Evolutionary conservation across 2,888 invertebrate species (phyloP), one percentile per base, ranked within the genome.

Genomic region (Nemurella pictetii): DNA sequence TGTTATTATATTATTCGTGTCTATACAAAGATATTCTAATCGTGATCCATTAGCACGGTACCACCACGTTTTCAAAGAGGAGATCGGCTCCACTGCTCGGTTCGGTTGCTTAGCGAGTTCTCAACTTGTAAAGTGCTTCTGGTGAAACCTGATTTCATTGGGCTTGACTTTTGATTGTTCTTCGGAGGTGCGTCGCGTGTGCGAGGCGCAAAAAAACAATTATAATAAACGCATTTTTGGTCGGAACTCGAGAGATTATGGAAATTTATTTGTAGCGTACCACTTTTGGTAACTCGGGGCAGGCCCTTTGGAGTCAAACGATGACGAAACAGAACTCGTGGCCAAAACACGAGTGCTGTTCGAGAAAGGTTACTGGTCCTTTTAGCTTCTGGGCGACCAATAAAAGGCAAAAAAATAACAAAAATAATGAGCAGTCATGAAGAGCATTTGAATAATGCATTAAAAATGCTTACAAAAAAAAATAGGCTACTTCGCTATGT

Each of bases 1-100:
- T 75, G 75, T 75, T 75, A 75, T 75, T 75, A 75, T 55, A 55
- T 55, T 55, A 75, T 75, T 75, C 75, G 75, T 75, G 75, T 27
- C 75, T 28, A 28, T 26, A 75, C 55, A 75, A 26, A 28, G 75
- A 75, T 26, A 9, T 75, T 12, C 75, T 75, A 75, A 27, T 75
- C 75, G 75, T 75, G 75, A 27, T 75, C 75, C 75, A 75, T 75
- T 75, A 75, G 75, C 75, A 75, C 75, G 75, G 75, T 27, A 25
- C 75, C 27, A 75, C 26, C 27, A 75, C 26, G 26, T 75, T 26
- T 75, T 75, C 28, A 28, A 75, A 75, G 75, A 75, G 12, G n/a
- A 75, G 28, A 7, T n/a, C 55, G 2, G 15, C 55, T 12, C 55
- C 55, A 20, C 55, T 20, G 9, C 55, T 3, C 55, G 20, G 55